Percentiles rank a stretch among this genome's conserved stretches.
Conservation (phyloP, 92 coral and sea anemone genomes). For the Virgularia gustaviana region DNA sequence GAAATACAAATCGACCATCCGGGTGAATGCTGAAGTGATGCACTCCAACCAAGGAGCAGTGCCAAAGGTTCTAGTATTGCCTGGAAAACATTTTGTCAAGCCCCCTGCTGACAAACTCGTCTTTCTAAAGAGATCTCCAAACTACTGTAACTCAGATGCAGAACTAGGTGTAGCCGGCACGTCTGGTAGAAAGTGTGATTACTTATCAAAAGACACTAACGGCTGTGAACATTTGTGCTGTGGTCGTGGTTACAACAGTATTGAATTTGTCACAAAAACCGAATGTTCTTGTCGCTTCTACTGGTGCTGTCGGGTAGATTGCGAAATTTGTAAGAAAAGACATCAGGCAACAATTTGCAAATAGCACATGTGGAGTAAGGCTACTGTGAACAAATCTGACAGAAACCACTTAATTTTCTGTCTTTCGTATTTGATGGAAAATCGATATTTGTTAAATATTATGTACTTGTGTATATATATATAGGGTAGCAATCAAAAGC, state of each 20-base stretch:
- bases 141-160: slow-evolving; percentile 55
- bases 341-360: slow-evolving; percentile 66
- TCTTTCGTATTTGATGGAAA: no score
- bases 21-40: slow-evolving; percentile 39
- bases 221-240: slow-evolving; percentile 68
- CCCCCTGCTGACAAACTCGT: slow-evolving; percentile 37
- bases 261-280: slow-evolving; percentile 36
- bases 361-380: background rate
- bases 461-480: no score
- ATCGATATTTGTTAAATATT: no score
- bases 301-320: slow-evolving; percentile 78
- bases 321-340: slow-evolving; percentile 62
- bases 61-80: slow-evolving; percentile 52
- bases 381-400: background rate
- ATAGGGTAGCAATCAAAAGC: no score
- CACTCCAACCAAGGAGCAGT: slow-evolving; percentile 47
- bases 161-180: slow-evolving; percentile 40
- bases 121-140: slow-evolving; percentile 44
- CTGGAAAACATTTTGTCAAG: slow-evolving; percentile 22
- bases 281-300: slow-evolving; percentile 63
- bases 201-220: slow-evolving; percentile 37
- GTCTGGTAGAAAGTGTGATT: slow-evolving; percentile 52
- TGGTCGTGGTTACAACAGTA: slow-evolving; percentile 74
- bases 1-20: slow-evolving; percentile 23
- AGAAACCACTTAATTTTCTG: no score